phyloP scores from a whole-genome alignment of 2,888 invertebrate species.

The Agrotis segetum region DNA sequence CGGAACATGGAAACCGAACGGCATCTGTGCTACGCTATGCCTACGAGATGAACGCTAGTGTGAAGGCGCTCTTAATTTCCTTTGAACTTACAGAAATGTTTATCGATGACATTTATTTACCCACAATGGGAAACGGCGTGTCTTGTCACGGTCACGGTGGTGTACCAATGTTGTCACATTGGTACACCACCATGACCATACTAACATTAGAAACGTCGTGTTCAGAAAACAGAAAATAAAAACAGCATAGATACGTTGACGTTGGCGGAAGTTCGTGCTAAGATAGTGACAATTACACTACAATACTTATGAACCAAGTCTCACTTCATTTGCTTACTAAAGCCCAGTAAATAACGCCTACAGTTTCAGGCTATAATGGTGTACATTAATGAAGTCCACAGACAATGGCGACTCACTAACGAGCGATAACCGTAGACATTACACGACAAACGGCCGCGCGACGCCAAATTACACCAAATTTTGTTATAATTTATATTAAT shows the following conservation, averaged over 20 bases:
- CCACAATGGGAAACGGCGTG: not conserved
- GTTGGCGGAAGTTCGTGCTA: too few relatives aligned
- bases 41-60: too few relatives aligned
- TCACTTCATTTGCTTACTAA: constrained; percentile 41
- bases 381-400: constrained; percentile 70
- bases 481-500: constrained; percentile 64
- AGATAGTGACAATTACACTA: too few relatives aligned
- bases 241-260: too few relatives aligned
- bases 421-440: constrained; percentile 73
- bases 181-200: too few relatives aligned
- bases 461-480: constrained; percentile 68
- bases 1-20: too few relatives aligned
- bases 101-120: not conserved
- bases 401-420: constrained; percentile 72
- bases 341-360: constrained; percentile 52
- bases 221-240: too few relatives aligned
- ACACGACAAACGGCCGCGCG: constrained; percentile 66
- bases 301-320: not conserved
- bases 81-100: not conserved
- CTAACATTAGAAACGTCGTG: too few relatives aligned
- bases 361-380: constrained; percentile 58
- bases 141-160: too few relatives aligned
- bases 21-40: too few relatives aligned
- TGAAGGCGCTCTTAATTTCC: too few relatives aligned
- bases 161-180: too few relatives aligned